Conservation (phyloP, 2,888 invertebrate genomes). For the Conops quadrifasciatus region DNA sequence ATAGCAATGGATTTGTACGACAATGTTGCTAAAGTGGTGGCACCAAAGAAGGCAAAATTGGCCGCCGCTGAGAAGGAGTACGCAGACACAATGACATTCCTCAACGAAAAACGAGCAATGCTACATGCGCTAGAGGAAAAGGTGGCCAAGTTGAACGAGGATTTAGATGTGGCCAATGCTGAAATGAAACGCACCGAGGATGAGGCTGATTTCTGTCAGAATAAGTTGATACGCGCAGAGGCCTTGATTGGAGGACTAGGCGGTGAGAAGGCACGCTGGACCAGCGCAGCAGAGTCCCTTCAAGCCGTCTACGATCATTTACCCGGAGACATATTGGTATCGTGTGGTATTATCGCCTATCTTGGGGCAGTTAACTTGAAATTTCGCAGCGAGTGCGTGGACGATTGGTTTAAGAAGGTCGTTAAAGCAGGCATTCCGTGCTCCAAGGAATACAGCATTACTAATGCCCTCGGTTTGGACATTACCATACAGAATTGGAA, state of each 20-base stretch:
- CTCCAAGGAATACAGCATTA: conserved; percentile 77
- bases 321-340: conserved; percentile 89
- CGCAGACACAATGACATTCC: conserved; percentile 81
- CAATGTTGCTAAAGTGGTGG: conserved; percentile 82
- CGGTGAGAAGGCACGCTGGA: conserved; percentile 89
- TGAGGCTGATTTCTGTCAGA: conserved; percentile 82
- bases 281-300: conserved; percentile 76
- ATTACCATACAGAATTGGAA: conserved; percentile 81
- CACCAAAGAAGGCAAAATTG: conserved; percentile 88
- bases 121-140: conserved; percentile 80
- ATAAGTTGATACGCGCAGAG: conserved; percentile 85
- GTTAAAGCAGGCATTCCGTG: conserved; percentile 78
- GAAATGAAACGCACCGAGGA: conserved; percentile 81
- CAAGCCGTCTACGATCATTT: conserved; percentile 81
- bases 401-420: conserved; percentile 79
- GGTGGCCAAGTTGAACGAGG: conserved; percentile 75
- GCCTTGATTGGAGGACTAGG: conserved; percentile 88
- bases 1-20: conserved; percentile 94
- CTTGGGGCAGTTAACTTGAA: conserved; percentile 83
- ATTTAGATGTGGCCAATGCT: conserved; percentile 77
- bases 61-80: conserved; percentile 83
- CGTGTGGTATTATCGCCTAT: conserved; percentile 89
- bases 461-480: conserved; percentile 80
- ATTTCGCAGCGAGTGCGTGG: conserved; percentile 70
- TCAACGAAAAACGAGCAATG: conserved; percentile 83